Evolutionary conservation across 2,888 invertebrate genomes (phyloP).

Genomic region (Diadegma fenestrale): DNA sequence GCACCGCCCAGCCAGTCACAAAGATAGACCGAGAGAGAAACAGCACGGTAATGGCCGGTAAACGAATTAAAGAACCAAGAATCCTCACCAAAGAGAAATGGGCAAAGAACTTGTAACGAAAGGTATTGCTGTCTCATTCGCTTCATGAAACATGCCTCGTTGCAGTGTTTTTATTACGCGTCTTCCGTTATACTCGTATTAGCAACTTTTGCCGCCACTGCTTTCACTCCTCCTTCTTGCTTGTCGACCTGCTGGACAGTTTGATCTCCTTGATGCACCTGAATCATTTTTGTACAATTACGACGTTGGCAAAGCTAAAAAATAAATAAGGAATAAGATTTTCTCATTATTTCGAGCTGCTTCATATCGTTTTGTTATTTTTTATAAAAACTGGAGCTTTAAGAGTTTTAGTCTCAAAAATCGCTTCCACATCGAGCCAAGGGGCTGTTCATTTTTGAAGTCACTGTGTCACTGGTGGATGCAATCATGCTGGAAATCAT

Average conservation of each 20-base stretch:
- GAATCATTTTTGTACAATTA: conserved; percentile 12
- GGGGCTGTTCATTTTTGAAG: too few species aligned
- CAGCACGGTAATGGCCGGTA: conserved; percentile 79
- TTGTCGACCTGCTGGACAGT: conserved; percentile 9
- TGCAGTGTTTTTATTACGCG: conserved; percentile 17
- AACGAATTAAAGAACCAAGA: conserved; percentile 83
- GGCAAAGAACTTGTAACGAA: conserved; percentile 75
- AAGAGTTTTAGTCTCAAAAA: too few species aligned
- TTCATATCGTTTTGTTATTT: neutral
- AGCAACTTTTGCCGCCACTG: neutral
- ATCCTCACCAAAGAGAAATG: conserved; percentile 74
- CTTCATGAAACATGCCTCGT: conserved; percentile 43
- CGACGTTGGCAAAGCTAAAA: neutral
- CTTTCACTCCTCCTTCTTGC: neutral
- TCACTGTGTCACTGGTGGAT: too few species aligned
- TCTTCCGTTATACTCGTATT: conserved; percentile 2
- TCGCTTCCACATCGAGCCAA: too few species aligned
- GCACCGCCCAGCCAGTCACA: conserved; percentile 16
- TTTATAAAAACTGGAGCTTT: neutral
- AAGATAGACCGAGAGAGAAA: conserved; percentile 32
- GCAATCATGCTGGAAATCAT: too few species aligned
- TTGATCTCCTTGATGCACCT: conserved; percentile 14
- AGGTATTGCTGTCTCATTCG: conserved; percentile 70
- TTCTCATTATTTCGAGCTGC: conserved; percentile 20
- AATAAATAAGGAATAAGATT: neutral